Conservation (phyloP, 2,888 invertebrate species). For the Mesorhabditis belari region DNA sequence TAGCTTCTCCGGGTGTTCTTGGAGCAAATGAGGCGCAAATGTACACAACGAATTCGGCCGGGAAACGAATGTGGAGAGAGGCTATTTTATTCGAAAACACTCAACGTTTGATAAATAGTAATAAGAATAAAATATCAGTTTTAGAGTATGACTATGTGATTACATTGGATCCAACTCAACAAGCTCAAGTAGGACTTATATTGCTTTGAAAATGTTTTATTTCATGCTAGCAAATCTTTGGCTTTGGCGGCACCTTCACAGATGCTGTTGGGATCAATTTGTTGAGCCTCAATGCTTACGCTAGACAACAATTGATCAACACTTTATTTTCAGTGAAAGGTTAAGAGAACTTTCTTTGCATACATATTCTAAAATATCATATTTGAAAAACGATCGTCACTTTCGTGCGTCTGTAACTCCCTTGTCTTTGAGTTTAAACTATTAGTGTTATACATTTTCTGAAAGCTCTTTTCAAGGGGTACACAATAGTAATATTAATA, state of each 20-base stretch:
- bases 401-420: no score
- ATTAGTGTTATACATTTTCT: no score
- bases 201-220: neutral
- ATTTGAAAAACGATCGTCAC: no score
- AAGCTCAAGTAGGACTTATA: neutral
- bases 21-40: neutral
- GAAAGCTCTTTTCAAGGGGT: no score
- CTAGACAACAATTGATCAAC: neutral
- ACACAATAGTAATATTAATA: no score
- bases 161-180: neutral
- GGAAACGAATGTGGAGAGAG: neutral
- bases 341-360: neutral
- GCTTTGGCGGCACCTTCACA: neutral
- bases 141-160: neutral
- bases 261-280: neutral
- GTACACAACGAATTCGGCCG: neutral
- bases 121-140: neutral
- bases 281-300: neutral
- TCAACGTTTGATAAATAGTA: no score
- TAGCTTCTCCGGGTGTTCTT: neutral
- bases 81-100: neutral
- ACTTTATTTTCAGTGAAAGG: neutral
- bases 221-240: neutral
- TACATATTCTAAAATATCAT: neutral
- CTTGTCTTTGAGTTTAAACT: no score